Evolutionary conservation across 2,888 invertebrate species (phyloP), one percentile per base, ranked within the genome.

Genomic region (Epinotia nisella): DNA sequence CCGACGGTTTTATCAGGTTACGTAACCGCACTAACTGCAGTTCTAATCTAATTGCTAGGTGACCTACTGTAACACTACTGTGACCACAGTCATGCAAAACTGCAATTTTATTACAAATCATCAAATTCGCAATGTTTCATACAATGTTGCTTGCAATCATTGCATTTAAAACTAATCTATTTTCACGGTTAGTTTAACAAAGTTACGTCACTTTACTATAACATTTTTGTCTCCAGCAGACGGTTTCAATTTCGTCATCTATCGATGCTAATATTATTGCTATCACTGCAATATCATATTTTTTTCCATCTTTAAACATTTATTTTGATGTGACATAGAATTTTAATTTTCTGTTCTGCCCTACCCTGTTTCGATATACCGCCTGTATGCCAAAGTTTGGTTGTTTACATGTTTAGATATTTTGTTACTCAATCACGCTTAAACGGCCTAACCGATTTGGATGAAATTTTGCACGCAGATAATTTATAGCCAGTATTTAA

Each of bases 31-130:
- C n/a, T n/a, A 41, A 60, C 60, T 9, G 35, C 35, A 35, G 9
- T 35, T 35, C 35, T 49, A 49, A 49, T 39, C 19, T 53, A 53
- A 65, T 21, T 21, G 39, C 65, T 39, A 10, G n/a, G 19, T 15
- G 53, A 53, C 65, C 39, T 15, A 17, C 19, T 39, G 53, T 55
- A 41, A 19, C 24, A 39, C 24, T 51, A 15, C 21, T 61, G 51
- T 19, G 13, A 21, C 35, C 49, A 58, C 17, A 5, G 56, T 53
- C 53, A 60, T 69, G 70, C 61, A 62, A 71, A 66, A 61, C 41
- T 60, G 65, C 66, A 65, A 71, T 66, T 24, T 21, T 17, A 41
- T 60, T 24, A 53, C 59, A 13, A 29, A 66, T 53, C 65, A 17
- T 51, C 59, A 53, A 66, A 71, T 60, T 41, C 35, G 71, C 41